Percentiles rank a stretch among this genome's conserved stretches.
phyloP scores from a whole-genome alignment of 2,797 vertebrate genomes.

The Psittacula derbiana region DNA sequence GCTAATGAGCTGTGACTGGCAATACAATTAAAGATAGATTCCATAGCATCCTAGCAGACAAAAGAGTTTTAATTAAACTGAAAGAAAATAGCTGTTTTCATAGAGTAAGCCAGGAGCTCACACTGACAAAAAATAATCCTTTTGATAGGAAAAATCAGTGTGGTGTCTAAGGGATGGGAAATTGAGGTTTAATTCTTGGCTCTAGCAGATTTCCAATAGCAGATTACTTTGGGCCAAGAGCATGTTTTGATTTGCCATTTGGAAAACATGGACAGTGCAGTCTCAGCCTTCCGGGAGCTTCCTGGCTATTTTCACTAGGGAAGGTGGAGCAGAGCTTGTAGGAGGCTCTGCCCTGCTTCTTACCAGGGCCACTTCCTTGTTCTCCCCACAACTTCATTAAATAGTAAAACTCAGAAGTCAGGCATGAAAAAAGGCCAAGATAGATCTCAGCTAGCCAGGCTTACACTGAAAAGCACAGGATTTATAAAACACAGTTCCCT shows the following conservation, averaged over 20 bases:
- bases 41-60: not conserved
- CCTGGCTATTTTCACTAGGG: not conserved
- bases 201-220: not conserved
- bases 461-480: not conserved
- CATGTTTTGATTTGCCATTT: not conserved
- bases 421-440: not conserved
- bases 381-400: not conserved
- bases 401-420: not conserved
- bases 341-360: not conserved
- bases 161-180: not conserved
- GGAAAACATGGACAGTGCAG: not conserved
- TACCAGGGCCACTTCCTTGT: not conserved
- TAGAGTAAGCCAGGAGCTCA: not conserved
- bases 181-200: not conserved
- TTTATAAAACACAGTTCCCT: not conserved
- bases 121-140: not conserved
- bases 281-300: not conserved
- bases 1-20: constrained; percentile 2
- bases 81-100: constrained; percentile 15
- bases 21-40: constrained; percentile 35
- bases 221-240: not conserved
- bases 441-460: not conserved
- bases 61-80: constrained; percentile 46
- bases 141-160: not conserved
- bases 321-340: not conserved